Evolutionary conservation across 2,113 vertebrate species (phyloP).

Genomic region (Vireo altiloquus): DNA sequence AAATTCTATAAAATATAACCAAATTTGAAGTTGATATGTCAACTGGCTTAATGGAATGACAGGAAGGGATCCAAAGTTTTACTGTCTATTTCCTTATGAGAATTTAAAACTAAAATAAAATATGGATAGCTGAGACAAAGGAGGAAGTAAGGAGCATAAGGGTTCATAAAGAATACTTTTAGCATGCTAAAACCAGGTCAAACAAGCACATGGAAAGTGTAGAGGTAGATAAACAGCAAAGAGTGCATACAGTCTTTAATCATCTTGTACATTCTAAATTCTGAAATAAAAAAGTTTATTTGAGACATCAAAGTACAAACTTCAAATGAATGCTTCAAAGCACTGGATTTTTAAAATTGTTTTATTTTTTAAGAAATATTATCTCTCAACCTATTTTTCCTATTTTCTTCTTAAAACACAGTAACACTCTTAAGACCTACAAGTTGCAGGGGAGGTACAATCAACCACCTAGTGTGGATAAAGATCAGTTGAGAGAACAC

Average conservation of each 20-base stretch:
- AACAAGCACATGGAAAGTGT: not conserved
- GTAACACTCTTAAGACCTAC: not conserved
- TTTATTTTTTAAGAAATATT: slow-evolving; percentile 43
- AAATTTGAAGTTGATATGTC: not conserved
- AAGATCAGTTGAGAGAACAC: not conserved
- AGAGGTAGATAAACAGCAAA: not conserved
- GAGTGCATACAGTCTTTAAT: not conserved
- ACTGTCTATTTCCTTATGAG: not conserved
- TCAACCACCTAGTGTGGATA: not conserved
- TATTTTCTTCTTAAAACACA: slow-evolving; percentile 24
- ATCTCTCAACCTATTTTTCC: not conserved
- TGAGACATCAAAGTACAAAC: not conserved
- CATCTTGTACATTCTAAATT: not conserved
- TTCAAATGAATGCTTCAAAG: not conserved
- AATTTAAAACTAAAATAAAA: not conserved
- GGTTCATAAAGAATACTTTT: not conserved
- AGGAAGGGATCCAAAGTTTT: not conserved
- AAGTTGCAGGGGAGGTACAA: not conserved
- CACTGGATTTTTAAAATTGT: not conserved
- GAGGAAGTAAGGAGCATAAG: not conserved
- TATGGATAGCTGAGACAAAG: not conserved
- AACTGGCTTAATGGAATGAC: not conserved
- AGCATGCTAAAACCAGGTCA: not conserved
- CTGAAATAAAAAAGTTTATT: not conserved
- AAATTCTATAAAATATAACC: not conserved